A percentile compares a stretch with the other conserved stretches of the same genome.
These are phyloP conservation scores for Oxyura jamaicensis DNA, from an alignment of 2,113 vertebrate species.

Conservation along the genomic window DNA sequence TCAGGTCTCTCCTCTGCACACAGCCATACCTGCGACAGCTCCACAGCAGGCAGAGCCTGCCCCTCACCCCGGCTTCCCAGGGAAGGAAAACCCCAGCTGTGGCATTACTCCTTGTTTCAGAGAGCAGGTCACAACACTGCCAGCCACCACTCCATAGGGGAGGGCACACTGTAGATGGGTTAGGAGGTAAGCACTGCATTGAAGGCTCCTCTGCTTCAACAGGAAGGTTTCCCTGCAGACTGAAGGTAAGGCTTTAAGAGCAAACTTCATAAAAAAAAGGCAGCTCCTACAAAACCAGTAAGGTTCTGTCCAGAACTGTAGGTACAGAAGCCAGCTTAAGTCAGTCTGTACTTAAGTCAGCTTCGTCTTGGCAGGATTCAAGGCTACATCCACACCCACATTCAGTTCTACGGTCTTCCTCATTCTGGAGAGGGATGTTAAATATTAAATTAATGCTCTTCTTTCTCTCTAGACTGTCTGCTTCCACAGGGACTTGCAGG, in stretches of 20 bases:
- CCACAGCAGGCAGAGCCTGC: too few relatives aligned
- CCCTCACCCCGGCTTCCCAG: too few relatives aligned
- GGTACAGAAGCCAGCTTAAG: background rate
- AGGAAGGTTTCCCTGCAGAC: background rate
- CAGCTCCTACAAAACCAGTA: background rate
- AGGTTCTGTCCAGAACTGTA: background rate
- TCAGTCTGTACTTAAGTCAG: too few relatives aligned
- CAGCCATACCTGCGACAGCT: too few relatives aligned
- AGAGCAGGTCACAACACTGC: too few relatives aligned
- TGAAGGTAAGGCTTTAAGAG: background rate
- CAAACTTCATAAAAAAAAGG: background rate
- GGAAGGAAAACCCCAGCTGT: too few relatives aligned
- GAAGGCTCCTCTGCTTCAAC: background rate
- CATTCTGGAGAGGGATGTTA: background rate
- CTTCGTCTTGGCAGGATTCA: background rate
- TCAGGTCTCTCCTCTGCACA: too few relatives aligned
- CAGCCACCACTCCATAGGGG: too few relatives aligned
- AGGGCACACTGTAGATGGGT: background rate
- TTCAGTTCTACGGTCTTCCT: background rate
- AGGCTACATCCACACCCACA: background rate
- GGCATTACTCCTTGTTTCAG: too few relatives aligned
- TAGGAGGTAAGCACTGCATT: rapidly evolving
- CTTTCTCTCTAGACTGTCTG: background rate
- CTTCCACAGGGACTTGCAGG: background rate
- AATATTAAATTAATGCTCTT: background rate